phyloP scores from a whole-genome alignment of 1,140 invertebrate species.

The Helicoverpa armigera region DNA sequence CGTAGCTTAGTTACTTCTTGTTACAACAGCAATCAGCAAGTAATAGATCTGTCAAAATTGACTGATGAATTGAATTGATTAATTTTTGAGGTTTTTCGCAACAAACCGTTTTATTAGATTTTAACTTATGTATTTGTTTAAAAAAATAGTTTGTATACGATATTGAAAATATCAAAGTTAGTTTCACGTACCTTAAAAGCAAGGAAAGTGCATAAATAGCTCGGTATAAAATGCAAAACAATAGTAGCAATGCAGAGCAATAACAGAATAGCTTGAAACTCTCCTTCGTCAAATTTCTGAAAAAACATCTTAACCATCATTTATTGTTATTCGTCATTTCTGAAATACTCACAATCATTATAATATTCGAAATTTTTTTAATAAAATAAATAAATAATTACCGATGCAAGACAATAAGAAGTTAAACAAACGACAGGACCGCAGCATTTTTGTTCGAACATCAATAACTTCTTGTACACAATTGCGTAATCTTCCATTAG shows the following conservation, averaged over 20 bases:
- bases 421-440: slow-evolving; percentile 73
- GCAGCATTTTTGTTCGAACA: slow-evolving; percentile 69
- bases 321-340: too few species aligned
- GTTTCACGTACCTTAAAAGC: slow-evolving; percentile 67
- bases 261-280: slow-evolving; percentile 65
- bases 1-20: background rate
- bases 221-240: slow-evolving; percentile 65
- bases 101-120: too few species aligned
- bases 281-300: slow-evolving; percentile 68
- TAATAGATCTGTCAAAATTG: too few species aligned
- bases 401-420: slow-evolving; percentile 71
- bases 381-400: slow-evolving; percentile 53
- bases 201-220: slow-evolving; percentile 69
- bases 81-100: too few species aligned
- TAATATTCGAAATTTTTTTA: too few species aligned
- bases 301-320: background rate
- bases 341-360: too few species aligned
- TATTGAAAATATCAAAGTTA: too few species aligned
- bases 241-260: slow-evolving; percentile 63
- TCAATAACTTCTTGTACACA: slow-evolving; percentile 72
- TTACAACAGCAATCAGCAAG: too few species aligned
- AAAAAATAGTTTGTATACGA: too few species aligned
- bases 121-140: too few species aligned
- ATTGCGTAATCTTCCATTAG: slow-evolving; percentile 61
- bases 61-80: too few species aligned